Percentiles rank a stretch among this genome's conserved stretches.
phyloP scores from a whole-genome alignment of 2,888 invertebrate genomes.

The Hirtodrosophila duncani region DNA sequence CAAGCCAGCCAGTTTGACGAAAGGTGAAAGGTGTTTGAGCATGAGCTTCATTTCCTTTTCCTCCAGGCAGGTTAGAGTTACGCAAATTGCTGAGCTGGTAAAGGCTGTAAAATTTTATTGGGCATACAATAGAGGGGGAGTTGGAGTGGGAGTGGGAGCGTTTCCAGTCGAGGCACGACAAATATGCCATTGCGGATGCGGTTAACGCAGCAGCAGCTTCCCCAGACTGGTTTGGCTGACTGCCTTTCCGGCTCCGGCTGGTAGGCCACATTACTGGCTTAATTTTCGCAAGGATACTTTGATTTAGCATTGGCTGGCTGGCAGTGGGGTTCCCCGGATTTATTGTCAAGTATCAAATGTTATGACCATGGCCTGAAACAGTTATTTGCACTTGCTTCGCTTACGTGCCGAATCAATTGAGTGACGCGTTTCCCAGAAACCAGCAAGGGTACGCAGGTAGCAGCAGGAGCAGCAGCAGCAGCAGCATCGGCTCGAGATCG shows the following conservation, averaged over 20 bases:
- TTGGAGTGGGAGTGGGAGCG: not conserved
- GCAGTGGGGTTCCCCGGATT: slow-evolving; percentile 37
- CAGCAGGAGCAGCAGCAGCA: not conserved
- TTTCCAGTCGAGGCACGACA: slow-evolving; percentile 32
- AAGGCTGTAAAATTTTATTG: slow-evolving; percentile 69
- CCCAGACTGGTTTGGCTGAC: not conserved
- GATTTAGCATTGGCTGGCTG: slow-evolving; percentile 38
- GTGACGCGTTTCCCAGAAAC: slow-evolving; percentile 23
- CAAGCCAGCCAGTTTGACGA: slow-evolving; percentile 41
- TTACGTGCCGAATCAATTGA: slow-evolving; percentile 70
- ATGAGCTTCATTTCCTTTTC: no score
- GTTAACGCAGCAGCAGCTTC: slow-evolving; percentile 5
- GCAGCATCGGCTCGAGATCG: no score
- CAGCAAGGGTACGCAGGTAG: not conserved
- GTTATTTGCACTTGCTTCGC: slow-evolving; percentile 69
- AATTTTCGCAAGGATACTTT: slow-evolving; percentile 54
- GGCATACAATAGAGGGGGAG: slow-evolving; percentile 37
- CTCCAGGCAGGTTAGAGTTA: slow-evolving; percentile 40
- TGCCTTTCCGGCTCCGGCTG: slow-evolving; percentile 1
- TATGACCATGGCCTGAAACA: slow-evolving; percentile 58
- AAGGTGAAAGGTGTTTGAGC: slow-evolving; percentile 63
- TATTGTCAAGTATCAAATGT: slow-evolving; percentile 69
- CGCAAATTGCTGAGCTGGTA: slow-evolving; percentile 72
- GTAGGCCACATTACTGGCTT: slow-evolving; percentile 57
- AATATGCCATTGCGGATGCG: slow-evolving; percentile 36